phyloP scores from a whole-genome alignment of 2,797 vertebrate species.

The Buphagus erythrorhynchus region DNA sequence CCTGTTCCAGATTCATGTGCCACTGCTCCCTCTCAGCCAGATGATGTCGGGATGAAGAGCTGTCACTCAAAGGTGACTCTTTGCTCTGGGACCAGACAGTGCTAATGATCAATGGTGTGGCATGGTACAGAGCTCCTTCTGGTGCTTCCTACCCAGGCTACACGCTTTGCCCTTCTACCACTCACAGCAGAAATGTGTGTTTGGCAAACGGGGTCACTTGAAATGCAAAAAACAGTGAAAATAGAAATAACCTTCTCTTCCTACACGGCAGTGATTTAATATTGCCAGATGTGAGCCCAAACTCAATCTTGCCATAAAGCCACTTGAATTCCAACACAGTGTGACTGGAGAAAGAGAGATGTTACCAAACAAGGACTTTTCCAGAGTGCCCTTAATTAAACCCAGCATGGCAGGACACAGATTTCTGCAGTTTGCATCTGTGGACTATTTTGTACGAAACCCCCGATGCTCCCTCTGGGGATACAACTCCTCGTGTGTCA shows the following conservation, averaged over 20 bases:
- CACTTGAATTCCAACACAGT: neutral
- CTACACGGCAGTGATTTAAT: neutral
- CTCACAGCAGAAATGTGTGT: neutral
- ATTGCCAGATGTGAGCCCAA: neutral
- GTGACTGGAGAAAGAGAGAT: neutral
- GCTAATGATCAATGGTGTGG: fast-evolving
- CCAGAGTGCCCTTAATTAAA: conserved; percentile 41
- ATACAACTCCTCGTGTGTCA: neutral
- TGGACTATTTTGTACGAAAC: neutral
- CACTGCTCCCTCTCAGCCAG: neutral
- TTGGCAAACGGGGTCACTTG: neutral
- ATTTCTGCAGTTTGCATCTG: conserved; percentile 26
- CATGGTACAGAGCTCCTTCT: neutral
- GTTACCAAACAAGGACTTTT: neutral
- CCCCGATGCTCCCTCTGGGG: neutral
- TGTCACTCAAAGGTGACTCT: neutral
- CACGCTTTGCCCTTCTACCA: neutral
- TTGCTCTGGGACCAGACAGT: neutral
- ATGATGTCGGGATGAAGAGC: neutral
- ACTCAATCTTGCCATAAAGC: neutral
- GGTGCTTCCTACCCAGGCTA: neutral
- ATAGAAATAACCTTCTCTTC: neutral
- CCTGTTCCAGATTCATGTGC: neutral
- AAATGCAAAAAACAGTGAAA: neutral
- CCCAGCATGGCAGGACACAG: neutral